phyloP scores from a whole-genome alignment of 2,888 invertebrate genomes.

The Xanthia icteritia region DNA sequence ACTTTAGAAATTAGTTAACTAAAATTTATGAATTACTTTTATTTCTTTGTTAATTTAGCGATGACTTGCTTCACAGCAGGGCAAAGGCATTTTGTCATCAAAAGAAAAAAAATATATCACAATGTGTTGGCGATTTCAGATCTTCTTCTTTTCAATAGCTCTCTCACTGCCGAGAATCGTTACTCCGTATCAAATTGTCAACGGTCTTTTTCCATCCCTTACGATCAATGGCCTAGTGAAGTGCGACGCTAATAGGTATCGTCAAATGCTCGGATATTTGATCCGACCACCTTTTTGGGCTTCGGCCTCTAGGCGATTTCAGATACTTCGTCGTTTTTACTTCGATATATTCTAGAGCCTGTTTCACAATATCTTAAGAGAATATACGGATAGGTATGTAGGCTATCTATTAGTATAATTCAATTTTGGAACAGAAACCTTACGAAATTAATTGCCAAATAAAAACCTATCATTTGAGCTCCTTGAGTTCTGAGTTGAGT shows the following conservation, averaged over 20 bases:
- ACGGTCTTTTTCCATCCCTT: too few relatives aligned
- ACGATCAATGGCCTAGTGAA: too few relatives aligned
- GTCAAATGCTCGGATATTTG: too few relatives aligned
- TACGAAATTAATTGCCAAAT: background rate
- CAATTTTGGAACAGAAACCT: background rate
- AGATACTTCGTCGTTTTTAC: background rate
- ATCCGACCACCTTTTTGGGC: too few relatives aligned
- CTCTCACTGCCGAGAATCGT: too few relatives aligned
- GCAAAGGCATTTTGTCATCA: background rate
- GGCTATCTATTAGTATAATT: background rate
- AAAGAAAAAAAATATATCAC: background rate
- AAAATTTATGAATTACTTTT: background rate
- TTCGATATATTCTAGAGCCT: background rate
- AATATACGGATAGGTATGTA: background rate
- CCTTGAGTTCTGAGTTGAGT: background rate
- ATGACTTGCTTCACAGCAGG: background rate
- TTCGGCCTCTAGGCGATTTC: too few relatives aligned
- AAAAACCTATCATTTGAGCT: background rate
- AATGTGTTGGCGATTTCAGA: too few relatives aligned
- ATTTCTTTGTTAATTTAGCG: conserved; percentile 5
- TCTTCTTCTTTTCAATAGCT: too few relatives aligned
- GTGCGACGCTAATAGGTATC: too few relatives aligned
- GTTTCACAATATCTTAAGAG: background rate
- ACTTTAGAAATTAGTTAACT: conserved; percentile 14
- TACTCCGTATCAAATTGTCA: too few relatives aligned